A percentile compares a stretch with the other conserved stretches of the same genome.
phyloP scores from a whole-genome alignment of 2,888 invertebrate genomes.

The Pristionchus japonicus region DNA sequence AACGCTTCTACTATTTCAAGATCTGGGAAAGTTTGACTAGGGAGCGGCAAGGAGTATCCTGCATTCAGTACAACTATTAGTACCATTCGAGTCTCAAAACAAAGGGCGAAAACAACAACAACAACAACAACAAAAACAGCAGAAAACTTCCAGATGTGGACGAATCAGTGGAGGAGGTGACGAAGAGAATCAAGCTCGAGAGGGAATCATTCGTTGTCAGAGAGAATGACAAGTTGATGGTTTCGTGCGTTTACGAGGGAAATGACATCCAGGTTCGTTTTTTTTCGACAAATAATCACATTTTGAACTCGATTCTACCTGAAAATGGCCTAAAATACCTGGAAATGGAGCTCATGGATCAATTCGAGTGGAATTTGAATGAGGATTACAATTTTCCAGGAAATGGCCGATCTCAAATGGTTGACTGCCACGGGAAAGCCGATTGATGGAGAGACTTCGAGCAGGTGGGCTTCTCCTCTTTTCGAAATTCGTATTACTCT shows the following conservation, averaged over 20 bases:
- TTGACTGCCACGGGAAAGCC: constrained; percentile 59
- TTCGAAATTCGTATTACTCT: no score
- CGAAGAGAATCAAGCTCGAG: constrained; percentile 27
- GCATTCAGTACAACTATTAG: not conserved
- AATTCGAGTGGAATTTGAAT: no score
- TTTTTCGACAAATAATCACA: not conserved
- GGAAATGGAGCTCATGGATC: no score
- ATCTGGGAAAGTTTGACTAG: not conserved
- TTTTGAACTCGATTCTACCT: no score
- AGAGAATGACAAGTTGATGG: constrained; percentile 47
- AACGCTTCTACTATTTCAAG: constrained; percentile 34
- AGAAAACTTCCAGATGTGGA: not conserved
- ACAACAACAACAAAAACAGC: not conserved
- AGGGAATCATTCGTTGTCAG: constrained; percentile 42
- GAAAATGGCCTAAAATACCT: no score
- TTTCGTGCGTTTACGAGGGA: constrained; percentile 60
- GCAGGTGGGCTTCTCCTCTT: constrained; percentile 58
- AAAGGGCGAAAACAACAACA: not conserved
- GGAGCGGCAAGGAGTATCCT: not conserved
- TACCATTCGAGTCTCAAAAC: no score
- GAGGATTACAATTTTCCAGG: no score
- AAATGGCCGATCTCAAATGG: constrained; percentile 64
- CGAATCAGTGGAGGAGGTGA: constrained; percentile 5
- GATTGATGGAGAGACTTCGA: constrained; percentile 62
- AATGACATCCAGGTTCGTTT: constrained; percentile 52